A percentile compares a stretch with the other conserved stretches of the same genome.
These are phyloP conservation scores for Empis stercorea DNA, from an alignment of 2,888 invertebrate species.

Conservation along the genomic window DNA sequence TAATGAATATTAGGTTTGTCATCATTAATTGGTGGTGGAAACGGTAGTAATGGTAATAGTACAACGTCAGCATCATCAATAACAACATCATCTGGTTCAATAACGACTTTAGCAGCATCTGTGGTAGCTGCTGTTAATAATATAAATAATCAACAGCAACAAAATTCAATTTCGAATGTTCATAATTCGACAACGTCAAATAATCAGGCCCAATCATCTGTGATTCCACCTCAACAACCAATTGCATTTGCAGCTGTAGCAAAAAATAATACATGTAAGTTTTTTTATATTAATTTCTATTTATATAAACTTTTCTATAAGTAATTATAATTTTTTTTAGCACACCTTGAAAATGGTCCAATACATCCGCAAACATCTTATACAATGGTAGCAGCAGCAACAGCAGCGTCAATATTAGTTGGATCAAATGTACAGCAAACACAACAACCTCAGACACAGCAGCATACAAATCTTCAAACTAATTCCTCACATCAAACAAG, in stretches of 20 bases:
- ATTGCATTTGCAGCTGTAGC: conserved; percentile 53
- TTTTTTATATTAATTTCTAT: not conserved
- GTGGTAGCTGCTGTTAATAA: conserved; percentile 13
- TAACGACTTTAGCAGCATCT: conserved; percentile 17
- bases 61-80: conserved; percentile 15
- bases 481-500: conserved; percentile 35
- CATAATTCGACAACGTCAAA: conserved; percentile 16
- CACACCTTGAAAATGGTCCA: conserved; percentile 35
- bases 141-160: conserved; percentile 10
- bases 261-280: conserved; percentile 38
- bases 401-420: conserved; percentile 25
- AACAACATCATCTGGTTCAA: conserved; percentile 21
- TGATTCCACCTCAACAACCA: conserved; percentile 32
- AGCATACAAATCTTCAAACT: conserved; percentile 33
- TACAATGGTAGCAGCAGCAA: conserved; percentile 21
- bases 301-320: not conserved
- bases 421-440: conserved; percentile 22
- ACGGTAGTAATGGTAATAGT: conserved; percentile 1
- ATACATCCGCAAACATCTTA: conserved; percentile 24
- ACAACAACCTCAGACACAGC: conserved; percentile 16
- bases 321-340: conserved; percentile 15
- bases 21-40: not conserved
- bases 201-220: conserved; percentile 37
- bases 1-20: too few relatives aligned
- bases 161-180: conserved; percentile 8